A percentile compares a stretch with the other conserved stretches of the same genome.
phyloP scores from a whole-genome alignment of 1,140 invertebrate genomes.

The Drosophila sproati region DNA sequence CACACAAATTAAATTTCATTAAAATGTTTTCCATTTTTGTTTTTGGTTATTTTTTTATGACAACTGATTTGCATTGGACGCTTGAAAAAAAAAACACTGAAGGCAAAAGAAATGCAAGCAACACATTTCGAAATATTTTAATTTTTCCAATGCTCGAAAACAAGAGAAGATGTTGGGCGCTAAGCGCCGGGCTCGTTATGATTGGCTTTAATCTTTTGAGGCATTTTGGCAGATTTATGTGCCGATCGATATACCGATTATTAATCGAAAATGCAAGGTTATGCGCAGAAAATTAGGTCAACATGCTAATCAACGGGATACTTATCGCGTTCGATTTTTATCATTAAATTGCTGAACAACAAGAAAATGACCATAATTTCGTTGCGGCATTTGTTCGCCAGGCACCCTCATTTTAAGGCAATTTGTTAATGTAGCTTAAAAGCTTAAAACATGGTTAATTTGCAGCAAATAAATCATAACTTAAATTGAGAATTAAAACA shows the following conservation, averaged over 20 bases:
- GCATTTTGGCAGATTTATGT: constrained; percentile 38
- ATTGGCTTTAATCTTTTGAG: neutral
- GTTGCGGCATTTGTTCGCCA: constrained; percentile 11
- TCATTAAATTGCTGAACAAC: constrained; percentile 10
- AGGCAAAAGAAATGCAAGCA: constrained; percentile 3
- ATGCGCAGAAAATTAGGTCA: constrained; percentile 12
- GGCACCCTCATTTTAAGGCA: neutral
- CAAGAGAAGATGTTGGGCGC: neutral
- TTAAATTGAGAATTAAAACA: neutral
- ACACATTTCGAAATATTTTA: constrained; percentile 1
- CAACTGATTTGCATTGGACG: constrained; percentile 12
- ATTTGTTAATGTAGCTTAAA: too few relatives aligned
- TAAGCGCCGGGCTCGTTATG: constrained; percentile 14
- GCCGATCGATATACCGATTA: constrained; percentile 24
- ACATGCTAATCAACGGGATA: constrained; percentile 21
- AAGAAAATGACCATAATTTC: constrained; percentile 25
- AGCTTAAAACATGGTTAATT: too few relatives aligned
- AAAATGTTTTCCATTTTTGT: constrained; percentile 24
- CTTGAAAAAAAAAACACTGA: constrained; percentile 3
- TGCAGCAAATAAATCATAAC: too few relatives aligned
- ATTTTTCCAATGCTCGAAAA: neutral
- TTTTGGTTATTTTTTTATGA: constrained; percentile 37
- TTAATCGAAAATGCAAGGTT: constrained; percentile 36
- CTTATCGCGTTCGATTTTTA: constrained; percentile 18
- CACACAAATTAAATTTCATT: constrained; percentile 50